Evolutionary conservation across 2,888 invertebrate species (phyloP).

Genomic region (Drosophila demipolita): DNA sequence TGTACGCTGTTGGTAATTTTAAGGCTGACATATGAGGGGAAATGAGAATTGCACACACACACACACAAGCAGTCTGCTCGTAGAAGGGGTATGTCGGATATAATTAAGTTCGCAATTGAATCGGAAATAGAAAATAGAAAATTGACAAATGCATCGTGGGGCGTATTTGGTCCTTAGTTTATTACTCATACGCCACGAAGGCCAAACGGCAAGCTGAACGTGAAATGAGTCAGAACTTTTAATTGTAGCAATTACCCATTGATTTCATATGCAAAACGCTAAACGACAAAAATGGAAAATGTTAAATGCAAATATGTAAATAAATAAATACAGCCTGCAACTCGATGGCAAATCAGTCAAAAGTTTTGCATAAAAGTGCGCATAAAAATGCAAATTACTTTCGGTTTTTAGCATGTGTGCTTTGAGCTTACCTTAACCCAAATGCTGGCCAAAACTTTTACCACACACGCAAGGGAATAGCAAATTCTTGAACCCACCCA

Average conservation of each 20-base stretch:
- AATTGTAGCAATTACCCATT: conserved; percentile 56
- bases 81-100: conserved; percentile 50
- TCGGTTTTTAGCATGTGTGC: not conserved
- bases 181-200: conserved; percentile 47
- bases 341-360: conserved; percentile 12
- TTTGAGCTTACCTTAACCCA: conserved; percentile 40
- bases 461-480: conserved; percentile 63
- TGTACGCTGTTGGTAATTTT: conserved; percentile 31
- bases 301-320: conserved; percentile 16
- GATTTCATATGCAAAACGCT: conserved; percentile 50
- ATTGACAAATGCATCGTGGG: conserved; percentile 40
- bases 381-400: conserved; percentile 44
- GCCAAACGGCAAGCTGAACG: not conserved
- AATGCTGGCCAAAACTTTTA: conserved; percentile 60
- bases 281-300: not conserved
- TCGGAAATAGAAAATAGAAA: conserved; percentile 70
- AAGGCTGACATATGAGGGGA: conserved; percentile 53
- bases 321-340: conserved; percentile 26
- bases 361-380: conserved; percentile 46
- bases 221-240: conserved; percentile 51
- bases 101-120: conserved; percentile 68
- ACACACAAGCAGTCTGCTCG: conserved; percentile 9
- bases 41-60: conserved; percentile 49
- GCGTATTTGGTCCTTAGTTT: conserved; percentile 11
- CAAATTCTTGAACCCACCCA: conserved; percentile 8